Evolutionary conservation across 1,140 invertebrate genomes (phyloP), one percentile per base, ranked within the genome.

Genomic region (Thrips palmi): DNA sequence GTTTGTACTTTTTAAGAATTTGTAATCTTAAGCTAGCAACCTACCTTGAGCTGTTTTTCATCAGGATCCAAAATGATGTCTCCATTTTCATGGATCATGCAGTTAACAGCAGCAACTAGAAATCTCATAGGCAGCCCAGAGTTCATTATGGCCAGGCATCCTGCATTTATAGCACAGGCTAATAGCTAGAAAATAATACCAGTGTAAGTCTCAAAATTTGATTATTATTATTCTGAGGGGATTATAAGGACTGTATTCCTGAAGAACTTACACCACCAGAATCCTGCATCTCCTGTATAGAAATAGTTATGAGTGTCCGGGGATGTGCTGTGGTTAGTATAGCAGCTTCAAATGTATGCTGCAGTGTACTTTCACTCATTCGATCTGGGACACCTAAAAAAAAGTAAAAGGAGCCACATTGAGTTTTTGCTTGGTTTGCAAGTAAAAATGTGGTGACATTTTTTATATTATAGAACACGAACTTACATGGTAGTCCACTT

Each of bases 201-300:
- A 27, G 6, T 37, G 12, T 4, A 37, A 7, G n/a, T 18, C 5
- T 25, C n/a, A 35, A 32, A 18, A 33, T 4, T 24, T 11, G 23
- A n/a, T 11, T 6, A 8, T 4, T 6, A 14, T 21, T 33, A 12
- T 11, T 12, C 17, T 11, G 12, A 33, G 17, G 31, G n/a, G n/a
- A 27, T 27, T 27, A 27, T 7, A 27, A 8, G n/a, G n/a, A 8
- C 7, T 27, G 24, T 27, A 8, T 8, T 27, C 7, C 7, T 18
- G 4, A 3, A 31, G 15, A 38, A 55, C 62, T 65, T 63, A 88
- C 79, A 41, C 80, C 79, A 42, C 84, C 81, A 53, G 63, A 68
- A 61, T 87, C 72, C 59, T 91, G 76, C 46, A 91, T 59, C 63
- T 92, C 86, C 60, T 92, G 86, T 39, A 91, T 49, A 44, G 77